Percentiles rank a stretch among this genome's conserved stretches.
phyloP scores from a whole-genome alignment of 2,113 vertebrate genomes.

The Acanthochromis polyacanthus region DNA sequence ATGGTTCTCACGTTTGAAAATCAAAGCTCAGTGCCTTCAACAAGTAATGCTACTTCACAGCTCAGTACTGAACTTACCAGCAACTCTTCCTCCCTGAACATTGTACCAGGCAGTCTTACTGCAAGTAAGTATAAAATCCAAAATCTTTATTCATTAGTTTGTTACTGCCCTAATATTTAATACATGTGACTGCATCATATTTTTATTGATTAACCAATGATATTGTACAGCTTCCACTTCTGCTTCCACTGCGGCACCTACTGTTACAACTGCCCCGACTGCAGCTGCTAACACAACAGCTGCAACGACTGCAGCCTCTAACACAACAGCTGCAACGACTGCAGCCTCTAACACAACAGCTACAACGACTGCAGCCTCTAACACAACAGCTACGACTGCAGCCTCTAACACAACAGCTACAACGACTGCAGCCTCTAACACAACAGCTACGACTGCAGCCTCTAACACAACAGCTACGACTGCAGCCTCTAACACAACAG shows the following conservation, averaged over 20 bases:
- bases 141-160: no score
- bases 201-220: no score
- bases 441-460: background rate
- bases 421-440: background rate
- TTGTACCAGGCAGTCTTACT: conserved; percentile 1
- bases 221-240: no score
- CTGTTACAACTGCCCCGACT: background rate
- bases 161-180: no score
- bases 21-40: conserved; percentile 34
- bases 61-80: background rate
- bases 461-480: background rate
- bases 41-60: background rate
- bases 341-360: background rate
- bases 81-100: conserved; percentile 5
- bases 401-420: background rate
- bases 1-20: conserved; percentile 43
- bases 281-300: background rate
- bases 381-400: background rate
- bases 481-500: no score
- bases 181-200: no score
- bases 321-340: background rate
- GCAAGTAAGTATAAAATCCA: background rate
- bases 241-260: background rate
- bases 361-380: background rate
- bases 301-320: background rate